A percentile compares a stretch with the other conserved stretches of the same genome.
Conservation (phyloP, 2,113 vertebrate species). For the Bothrops jararaca region DNA sequence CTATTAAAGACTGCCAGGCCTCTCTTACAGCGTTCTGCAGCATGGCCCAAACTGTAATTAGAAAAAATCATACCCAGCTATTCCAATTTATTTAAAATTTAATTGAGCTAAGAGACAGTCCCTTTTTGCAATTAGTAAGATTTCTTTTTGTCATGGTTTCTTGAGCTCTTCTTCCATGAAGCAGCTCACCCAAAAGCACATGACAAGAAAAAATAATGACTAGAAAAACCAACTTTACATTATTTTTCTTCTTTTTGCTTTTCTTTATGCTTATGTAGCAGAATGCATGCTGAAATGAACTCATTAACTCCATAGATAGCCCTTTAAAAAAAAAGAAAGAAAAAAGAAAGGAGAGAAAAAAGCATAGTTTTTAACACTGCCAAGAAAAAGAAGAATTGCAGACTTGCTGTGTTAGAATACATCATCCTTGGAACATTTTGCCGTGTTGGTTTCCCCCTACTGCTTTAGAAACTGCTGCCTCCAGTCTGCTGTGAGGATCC, state of each 20-base stretch:
- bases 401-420: not conserved
- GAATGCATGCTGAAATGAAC: not conserved
- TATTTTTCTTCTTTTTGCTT: rapidly evolving
- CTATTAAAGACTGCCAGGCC: not conserved
- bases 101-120: constrained; percentile 46
- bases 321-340: not conserved
- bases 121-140: constrained; percentile 36
- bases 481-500: not conserved
- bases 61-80: constrained; percentile 30
- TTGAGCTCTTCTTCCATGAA: not conserved
- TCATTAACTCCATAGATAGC: not conserved
- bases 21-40: constrained; percentile 4
- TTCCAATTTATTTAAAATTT: constrained; percentile 57
- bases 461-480: not conserved
- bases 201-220: not conserved
- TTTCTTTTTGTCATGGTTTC: not conserved
- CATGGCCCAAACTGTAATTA: not conserved
- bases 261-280: not conserved
- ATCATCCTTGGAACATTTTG: not conserved
- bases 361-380: not conserved
- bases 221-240: constrained; percentile 2
- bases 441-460: not conserved
- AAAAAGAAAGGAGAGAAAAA: not conserved
- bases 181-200: not conserved
- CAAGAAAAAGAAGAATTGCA: constrained; percentile 1